Base-by-base conservation (phyloP, 1,140 invertebrate species). In the Teleopsis dalmanni region DNA sequence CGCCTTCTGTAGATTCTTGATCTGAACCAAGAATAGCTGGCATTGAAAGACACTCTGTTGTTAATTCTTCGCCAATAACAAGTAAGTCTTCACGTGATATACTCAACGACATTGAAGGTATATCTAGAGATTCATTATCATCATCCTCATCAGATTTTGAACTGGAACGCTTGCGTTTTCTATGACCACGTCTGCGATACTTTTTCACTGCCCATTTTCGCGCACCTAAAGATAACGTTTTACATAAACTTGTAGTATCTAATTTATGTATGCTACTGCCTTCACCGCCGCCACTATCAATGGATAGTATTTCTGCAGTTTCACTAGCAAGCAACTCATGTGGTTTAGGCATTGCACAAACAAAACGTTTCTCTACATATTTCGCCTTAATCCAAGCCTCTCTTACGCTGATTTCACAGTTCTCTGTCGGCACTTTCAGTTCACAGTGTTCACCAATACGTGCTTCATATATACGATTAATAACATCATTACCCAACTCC, bases 391-490 rank as follows among this genome's bases (percentile, higher is more conserved):
- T 88, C 83, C 84, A 89, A 13, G 77, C 72, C 58, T 88, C 85
- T 2, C 87, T 77, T 13, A 87, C 73, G 5, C 76, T 74, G 11
- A 84, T 83, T 42, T 79, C 75, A 71, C 88, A 90, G 45, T 88
- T 82, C 14, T 87, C 81, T 0, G 83, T 83, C 4, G 89, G 84
- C 61, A 78, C 76, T 9, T 66, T 63, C 7, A 82, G 68, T 11
- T 74, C 72, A 48, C 77, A 67, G 40, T 78, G 76, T 18, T 80
- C 70, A 38, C 79, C 73, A 34, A 81, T 72, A 56, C 88, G 85
- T 6, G 86, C 88, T 71, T 95, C 87, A 60, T 93, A 96, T 44
- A 95, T 85, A 62, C 83, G 78, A 75, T 98, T 98, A 0, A 96
- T 84, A 34, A 92, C 77, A 41, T 78, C 79, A 67, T 98, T 98